A percentile compares a stretch with the other conserved stretches of the same genome.
phyloP scores from a whole-genome alignment of 2,888 invertebrate species.

The Scaptomyza tumidula region DNA sequence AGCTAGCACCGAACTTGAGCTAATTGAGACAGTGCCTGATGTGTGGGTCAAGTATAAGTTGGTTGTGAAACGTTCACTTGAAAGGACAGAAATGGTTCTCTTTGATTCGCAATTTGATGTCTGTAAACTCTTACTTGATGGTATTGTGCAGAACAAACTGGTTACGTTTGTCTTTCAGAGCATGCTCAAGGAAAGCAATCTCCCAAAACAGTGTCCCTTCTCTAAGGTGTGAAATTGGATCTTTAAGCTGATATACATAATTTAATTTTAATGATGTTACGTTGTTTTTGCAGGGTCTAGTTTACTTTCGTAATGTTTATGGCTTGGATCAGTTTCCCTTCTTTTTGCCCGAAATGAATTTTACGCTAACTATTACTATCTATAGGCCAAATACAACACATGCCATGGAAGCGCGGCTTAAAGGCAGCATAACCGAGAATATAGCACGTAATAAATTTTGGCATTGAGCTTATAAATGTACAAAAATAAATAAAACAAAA shows the following conservation, averaged over 20 bases:
- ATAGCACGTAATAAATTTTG: constrained; percentile 12
- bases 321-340: constrained; percentile 28
- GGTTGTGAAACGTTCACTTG: constrained; percentile 11
- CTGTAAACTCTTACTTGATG: constrained; percentile 12
- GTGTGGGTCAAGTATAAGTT: constrained; percentile 14
- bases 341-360: constrained; percentile 36
- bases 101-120: constrained; percentile 18
- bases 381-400: constrained; percentile 7
- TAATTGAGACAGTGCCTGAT: not conserved
- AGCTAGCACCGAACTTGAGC: too few relatives aligned
- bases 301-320: constrained; percentile 32
- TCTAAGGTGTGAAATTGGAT: constrained; percentile 5
- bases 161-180: not conserved
- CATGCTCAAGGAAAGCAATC: constrained; percentile 26
- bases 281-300: constrained; percentile 27
- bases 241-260: not conserved
- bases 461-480: constrained; percentile 9
- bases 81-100: constrained; percentile 19
- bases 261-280: too few relatives aligned
- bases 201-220: constrained; percentile 25
- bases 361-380: constrained; percentile 11
- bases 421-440: constrained; percentile 20
- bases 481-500: constrained; percentile 3
- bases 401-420: not conserved
- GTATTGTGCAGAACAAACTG: constrained; percentile 10